Evolutionary conservation across 2,888 invertebrate genomes (phyloP).

Genomic region (Seira ritae): DNA sequence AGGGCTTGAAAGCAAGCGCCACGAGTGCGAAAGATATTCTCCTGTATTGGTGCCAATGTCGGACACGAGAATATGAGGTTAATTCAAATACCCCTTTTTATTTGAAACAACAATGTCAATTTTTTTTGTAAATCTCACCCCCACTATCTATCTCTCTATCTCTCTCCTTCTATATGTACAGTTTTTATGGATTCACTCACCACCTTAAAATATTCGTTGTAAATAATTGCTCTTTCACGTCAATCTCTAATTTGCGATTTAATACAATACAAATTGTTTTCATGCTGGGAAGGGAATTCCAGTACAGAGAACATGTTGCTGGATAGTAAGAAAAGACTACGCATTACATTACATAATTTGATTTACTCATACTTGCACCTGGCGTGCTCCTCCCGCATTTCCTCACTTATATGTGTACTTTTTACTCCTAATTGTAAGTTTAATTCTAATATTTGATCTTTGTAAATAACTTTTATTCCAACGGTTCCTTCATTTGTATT

Average conservation of each 20-base stretch:
- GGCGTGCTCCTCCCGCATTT: background rate
- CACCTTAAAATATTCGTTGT: constrained; percentile 38
- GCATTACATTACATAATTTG: constrained; percentile 10
- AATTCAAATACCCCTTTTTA: constrained; percentile 59
- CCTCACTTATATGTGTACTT: background rate
- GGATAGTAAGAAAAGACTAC: background rate
- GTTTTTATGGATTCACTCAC: constrained; percentile 5
- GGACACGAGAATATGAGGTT: constrained; percentile 99
- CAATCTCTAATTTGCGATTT: background rate
- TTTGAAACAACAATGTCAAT: background rate
- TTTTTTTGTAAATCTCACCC: constrained; percentile 12
- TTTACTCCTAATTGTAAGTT: background rate
- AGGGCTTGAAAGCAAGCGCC: constrained; percentile 92
- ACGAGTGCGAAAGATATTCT: constrained; percentile 97
- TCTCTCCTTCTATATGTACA: constrained; percentile 43
- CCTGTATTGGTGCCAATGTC: constrained; percentile 97
- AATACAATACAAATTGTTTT: background rate
- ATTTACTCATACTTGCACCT: background rate
- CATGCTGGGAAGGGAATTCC: background rate
- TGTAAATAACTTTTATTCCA: background rate
- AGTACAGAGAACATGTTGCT: background rate
- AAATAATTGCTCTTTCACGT: constrained; percentile 37
- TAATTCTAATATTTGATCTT: background rate
- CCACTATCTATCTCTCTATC: constrained; percentile 15
- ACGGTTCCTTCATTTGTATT: background rate